Conservation (phyloP, 1,140 invertebrate species). For the Leptinotarsa lineolata region DNA sequence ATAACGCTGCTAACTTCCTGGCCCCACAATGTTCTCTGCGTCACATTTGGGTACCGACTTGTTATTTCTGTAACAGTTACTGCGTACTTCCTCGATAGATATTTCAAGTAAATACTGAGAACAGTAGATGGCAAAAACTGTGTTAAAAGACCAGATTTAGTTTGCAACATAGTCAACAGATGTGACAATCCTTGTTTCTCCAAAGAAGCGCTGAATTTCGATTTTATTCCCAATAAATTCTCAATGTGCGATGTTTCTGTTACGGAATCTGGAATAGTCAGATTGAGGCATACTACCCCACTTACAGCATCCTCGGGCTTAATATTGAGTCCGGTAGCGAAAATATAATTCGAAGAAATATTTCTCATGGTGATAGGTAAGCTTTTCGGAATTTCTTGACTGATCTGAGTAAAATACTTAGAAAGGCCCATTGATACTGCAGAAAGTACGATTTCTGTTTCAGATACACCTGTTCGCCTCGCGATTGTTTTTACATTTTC, state of each 20-base stretch:
- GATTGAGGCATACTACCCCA: slow-evolving; percentile 57
- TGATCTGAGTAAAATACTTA: slow-evolving; percentile 65
- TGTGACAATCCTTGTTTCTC: slow-evolving; percentile 69
- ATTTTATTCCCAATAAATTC: slow-evolving; percentile 60
- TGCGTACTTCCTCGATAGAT: slow-evolving; percentile 72
- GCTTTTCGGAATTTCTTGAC: slow-evolving; percentile 55
- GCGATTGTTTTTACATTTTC: slow-evolving; percentile 61
- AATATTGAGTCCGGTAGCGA: slow-evolving; percentile 46
- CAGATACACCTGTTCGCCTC: slow-evolving; percentile 64
- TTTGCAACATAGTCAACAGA: slow-evolving; percentile 69
- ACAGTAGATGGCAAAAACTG: slow-evolving; percentile 69
- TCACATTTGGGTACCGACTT: slow-evolving; percentile 56
- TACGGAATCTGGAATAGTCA: slow-evolving; percentile 56
- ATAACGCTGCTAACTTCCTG: slow-evolving; percentile 69
- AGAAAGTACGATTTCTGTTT: slow-evolving; percentile 70
- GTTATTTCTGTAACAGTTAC: slow-evolving; percentile 73
- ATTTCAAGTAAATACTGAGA: slow-evolving; percentile 69
- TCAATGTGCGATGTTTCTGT: slow-evolving; percentile 49
- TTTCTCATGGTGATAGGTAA: slow-evolving; percentile 58
- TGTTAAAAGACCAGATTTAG: slow-evolving; percentile 68
- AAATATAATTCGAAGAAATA: slow-evolving; percentile 54
- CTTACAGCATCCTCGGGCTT: slow-evolving; percentile 47
- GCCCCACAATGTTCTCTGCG: slow-evolving; percentile 64
- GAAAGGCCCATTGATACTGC: slow-evolving; percentile 66
- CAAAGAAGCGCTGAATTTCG: slow-evolving; percentile 64